phyloP scores from a whole-genome alignment of 1,140 invertebrate species.

The Marisa cornuarietis region DNA sequence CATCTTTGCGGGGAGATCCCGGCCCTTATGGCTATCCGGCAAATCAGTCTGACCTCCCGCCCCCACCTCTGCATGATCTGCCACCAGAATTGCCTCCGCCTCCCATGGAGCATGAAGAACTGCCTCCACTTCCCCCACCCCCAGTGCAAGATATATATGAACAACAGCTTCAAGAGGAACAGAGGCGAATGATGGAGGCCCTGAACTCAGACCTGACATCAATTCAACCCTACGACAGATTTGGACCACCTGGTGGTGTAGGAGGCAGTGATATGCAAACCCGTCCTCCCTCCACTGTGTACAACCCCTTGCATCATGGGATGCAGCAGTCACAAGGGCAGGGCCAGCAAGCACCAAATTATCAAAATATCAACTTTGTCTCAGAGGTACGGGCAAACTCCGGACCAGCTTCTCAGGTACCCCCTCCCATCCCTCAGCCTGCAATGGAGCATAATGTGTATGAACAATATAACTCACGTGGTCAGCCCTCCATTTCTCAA shows the following conservation, averaged over 20 bases:
- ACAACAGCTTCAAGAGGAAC: conserved; percentile 44
- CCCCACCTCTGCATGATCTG: conserved; percentile 40
- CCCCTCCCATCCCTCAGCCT: conserved; percentile 34
- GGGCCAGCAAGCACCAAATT: conserved; percentile 43
- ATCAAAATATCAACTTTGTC: conserved; percentile 54
- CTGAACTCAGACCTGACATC: background rate
- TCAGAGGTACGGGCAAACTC: conserved; percentile 18
- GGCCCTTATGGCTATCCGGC: conserved; percentile 21
- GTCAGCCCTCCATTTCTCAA: background rate
- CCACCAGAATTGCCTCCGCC: conserved; percentile 47
- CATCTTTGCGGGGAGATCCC: conserved; percentile 24
- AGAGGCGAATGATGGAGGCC: conserved; percentile 40
- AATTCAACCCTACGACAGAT: no score
- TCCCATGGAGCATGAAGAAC: conserved; percentile 50
- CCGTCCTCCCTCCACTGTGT: background rate
- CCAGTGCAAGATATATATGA: conserved; percentile 46
- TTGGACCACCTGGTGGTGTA: no score
- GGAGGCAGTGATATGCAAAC: no score
- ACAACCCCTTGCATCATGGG: conserved; percentile 15
- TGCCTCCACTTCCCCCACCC: conserved; percentile 56
- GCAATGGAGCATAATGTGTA: conserved; percentile 42
- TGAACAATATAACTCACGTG: conserved; percentile 42
- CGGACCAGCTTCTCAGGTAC: conserved; percentile 36
- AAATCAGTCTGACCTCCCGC: conserved; percentile 31
- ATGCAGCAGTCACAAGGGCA: conserved; percentile 16